phyloP scores from a whole-genome alignment of 2,888 invertebrate genomes.

The Corythucha ciliata region DNA sequence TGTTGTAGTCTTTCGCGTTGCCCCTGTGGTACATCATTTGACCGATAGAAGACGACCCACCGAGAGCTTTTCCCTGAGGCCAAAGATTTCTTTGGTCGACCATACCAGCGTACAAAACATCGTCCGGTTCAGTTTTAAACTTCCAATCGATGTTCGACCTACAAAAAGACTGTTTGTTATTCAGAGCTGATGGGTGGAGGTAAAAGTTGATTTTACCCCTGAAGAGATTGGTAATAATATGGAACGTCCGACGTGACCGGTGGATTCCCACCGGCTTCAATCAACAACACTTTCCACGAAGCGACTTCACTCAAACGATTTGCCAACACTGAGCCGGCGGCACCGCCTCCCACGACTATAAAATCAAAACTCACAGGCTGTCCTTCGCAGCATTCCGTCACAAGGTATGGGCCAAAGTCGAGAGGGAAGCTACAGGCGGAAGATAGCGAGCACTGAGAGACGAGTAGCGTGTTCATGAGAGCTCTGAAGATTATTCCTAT shows the following conservation, averaged over 20 bases:
- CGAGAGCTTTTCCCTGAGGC: conserved; percentile 43
- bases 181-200: too few relatives aligned
- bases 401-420: conserved; percentile 19
- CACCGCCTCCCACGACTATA: conserved; percentile 19
- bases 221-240: conserved; percentile 33
- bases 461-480: conserved; percentile 21
- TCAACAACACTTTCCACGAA: conserved; percentile 35
- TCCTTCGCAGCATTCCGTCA: background rate
- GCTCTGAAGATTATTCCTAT: conserved; percentile 16
- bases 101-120: conserved; percentile 35
- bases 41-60: conserved; percentile 42
- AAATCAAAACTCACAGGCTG: conserved; percentile 17
- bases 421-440: conserved; percentile 16
- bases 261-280: conserved; percentile 40
- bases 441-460: conserved; percentile 21
- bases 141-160: conserved; percentile 41
- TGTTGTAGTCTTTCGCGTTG: conserved; percentile 39
- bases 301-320: conserved; percentile 39
- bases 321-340: conserved; percentile 41
- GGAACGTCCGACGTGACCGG: conserved; percentile 38
- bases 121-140: conserved; percentile 43
- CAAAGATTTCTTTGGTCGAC: conserved; percentile 33
- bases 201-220: too few relatives aligned
- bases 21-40: conserved; percentile 38
- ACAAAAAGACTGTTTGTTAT: background rate